phyloP scores from a whole-genome alignment of 2,888 invertebrate genomes.

The Hydropsyche betteni region DNA sequence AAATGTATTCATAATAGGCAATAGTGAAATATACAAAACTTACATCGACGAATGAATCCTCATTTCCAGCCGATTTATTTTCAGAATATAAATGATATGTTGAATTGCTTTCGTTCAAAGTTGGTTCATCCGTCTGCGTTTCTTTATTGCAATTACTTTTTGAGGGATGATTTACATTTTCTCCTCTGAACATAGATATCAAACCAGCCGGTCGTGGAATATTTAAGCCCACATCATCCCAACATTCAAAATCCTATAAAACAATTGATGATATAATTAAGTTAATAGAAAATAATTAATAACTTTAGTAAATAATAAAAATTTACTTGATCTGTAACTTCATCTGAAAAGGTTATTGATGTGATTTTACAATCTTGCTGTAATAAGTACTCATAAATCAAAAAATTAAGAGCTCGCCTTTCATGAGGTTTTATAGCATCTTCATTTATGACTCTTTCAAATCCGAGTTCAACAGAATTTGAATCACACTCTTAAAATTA shows the following conservation, averaged over 20 bases:
- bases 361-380: slow-evolving; percentile 84
- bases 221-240: slow-evolving; percentile 91
- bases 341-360: slow-evolving; percentile 90
- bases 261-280: slow-evolving; percentile 5
- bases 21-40: slow-evolving; percentile 12
- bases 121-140: slow-evolving; percentile 63
- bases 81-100: slow-evolving; percentile 11
- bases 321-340: slow-evolving; percentile 84
- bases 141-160: slow-evolving; percentile 61
- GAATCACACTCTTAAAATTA: slow-evolving; percentile 63
- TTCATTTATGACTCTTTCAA: slow-evolving; percentile 57
- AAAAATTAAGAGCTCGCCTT: slow-evolving; percentile 82
- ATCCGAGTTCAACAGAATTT: slow-evolving; percentile 61
- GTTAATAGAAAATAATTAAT: slow-evolving; percentile 66
- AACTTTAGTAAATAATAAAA: slow-evolving; percentile 63
- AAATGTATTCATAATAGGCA: not conserved
- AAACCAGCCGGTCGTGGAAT: slow-evolving; percentile 82
- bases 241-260: slow-evolving; percentile 85
- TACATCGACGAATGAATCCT: slow-evolving; percentile 36
- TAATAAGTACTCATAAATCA: slow-evolving; percentile 86
- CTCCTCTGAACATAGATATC: slow-evolving; percentile 73
- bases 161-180: slow-evolving; percentile 55
- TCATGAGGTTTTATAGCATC: slow-evolving; percentile 80
- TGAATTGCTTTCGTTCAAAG: slow-evolving; percentile 45
- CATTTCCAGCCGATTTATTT: slow-evolving; percentile 29